Evolutionary conservation across 2,888 invertebrate species (phyloP).

Genomic region (Selenia dentaria): DNA sequence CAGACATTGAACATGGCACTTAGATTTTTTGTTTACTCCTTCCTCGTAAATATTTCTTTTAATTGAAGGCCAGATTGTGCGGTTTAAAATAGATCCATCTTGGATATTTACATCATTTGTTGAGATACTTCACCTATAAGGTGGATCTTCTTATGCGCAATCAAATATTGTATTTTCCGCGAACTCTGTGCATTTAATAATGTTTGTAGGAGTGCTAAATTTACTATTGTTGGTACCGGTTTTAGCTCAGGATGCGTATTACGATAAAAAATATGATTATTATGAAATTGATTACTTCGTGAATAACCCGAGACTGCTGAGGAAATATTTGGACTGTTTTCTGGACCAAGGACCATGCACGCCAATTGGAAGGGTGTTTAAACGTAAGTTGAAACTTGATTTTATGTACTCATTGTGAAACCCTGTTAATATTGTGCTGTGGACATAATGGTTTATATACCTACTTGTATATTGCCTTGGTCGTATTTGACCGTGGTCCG

Average conservation of each 20-base stretch:
- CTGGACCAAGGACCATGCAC: constrained; percentile 64
- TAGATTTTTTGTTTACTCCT: constrained; percentile 42
- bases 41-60: constrained; percentile 44
- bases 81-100: constrained; percentile 59
- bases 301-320: constrained; percentile 86
- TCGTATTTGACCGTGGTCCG: too few species aligned
- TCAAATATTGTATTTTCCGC: constrained; percentile 1
- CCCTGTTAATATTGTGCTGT: neutral
- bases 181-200: constrained; percentile 25
- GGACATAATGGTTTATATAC: too few species aligned
- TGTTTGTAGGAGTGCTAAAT: constrained; percentile 31
- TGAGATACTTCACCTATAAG: constrained; percentile 12
- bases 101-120: constrained; percentile 47
- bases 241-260: constrained; percentile 46
- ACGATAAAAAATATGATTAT: constrained; percentile 84
- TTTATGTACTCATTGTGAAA: constrained; percentile 4
- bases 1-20: constrained; percentile 37
- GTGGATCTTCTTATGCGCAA: constrained; percentile 17
- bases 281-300: constrained; percentile 88
- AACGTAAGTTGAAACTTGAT: constrained; percentile 50
- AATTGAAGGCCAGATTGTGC: constrained; percentile 48
- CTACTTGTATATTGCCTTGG: too few species aligned
- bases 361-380: constrained; percentile 62
- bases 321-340: constrained; percentile 88
- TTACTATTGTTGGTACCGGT: constrained; percentile 31